Base-by-base conservation (phyloP, 2,113 vertebrate genomes). In the Oreocharis arfaki region DNA sequence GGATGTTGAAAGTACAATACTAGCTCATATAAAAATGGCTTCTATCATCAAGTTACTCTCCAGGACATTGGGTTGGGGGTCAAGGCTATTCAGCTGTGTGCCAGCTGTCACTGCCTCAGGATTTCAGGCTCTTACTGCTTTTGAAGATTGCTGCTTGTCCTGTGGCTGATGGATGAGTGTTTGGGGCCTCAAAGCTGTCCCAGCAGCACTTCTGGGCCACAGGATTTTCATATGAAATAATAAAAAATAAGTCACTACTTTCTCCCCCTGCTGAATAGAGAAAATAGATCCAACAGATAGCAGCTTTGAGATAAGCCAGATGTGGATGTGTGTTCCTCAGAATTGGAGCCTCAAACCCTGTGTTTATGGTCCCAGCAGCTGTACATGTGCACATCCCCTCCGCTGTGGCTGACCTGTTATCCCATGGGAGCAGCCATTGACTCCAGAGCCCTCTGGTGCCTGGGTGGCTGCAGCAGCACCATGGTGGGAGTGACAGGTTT, bases 321-420 rank as follows among this genome's bases (percentile, higher is more conserved):
- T 67, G 27, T 50, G 55, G 13, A 13, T 42, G 9, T 32, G 9
- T 84, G 63, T 55, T 47, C 32, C 41, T 55, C 4, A 8, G 26
- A 52, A 42, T 20, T 5, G 8, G 59, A 77, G 59, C 13, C 39
- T 81, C 39, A 13, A 16, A 3, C 11, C 22, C 10, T 16, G 22
- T 75, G 39, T 84, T 74, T 78, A 8, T 18, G 44, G 19, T 44
- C 0, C 0, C 56, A 78, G 20, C 59, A 94, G 90, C 76, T 84
- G 50, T 24, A 27, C 2, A 0, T 39, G 33, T 10, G 37, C 26
- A 24, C 0, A 0, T 70, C 33, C 53, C 32, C 27, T 89, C 30
- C 0, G 3, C 22, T 1, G 1, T 2, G 3, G 21, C 9, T 32
- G 69, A 21, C 32, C 46, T 37, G 61, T 16, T 53, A 10, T 6